These are phyloP conservation scores for Oreochromis mossambicus DNA, from an alignment of 2,797 vertebrate genomes.

Conservation along the genomic window DNA sequence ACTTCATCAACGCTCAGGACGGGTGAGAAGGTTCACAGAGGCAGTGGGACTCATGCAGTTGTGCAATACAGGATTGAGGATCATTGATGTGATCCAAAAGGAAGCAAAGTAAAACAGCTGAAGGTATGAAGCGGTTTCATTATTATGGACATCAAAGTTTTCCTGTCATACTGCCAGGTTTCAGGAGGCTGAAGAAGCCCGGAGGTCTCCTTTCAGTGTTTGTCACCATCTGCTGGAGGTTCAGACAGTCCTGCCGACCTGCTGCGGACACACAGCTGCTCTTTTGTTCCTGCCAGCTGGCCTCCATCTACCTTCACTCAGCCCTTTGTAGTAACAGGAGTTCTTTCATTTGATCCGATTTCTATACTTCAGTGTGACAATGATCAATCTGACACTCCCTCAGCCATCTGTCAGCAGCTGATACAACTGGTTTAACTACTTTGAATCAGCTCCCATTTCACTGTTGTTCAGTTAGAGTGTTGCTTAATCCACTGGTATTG, in stretches of 20 bases:
- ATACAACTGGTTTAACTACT: not conserved
- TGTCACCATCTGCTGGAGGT: not conserved
- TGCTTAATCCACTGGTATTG: not conserved
- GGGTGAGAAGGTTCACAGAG: not conserved
- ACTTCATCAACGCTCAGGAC: not conserved
- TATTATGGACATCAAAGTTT: not conserved
- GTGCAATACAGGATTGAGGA: not conserved
- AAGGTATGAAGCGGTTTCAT: not conserved
- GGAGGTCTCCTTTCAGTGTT: not conserved
- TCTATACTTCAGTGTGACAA: not conserved
- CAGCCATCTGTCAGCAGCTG: not conserved
- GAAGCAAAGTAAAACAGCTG: not conserved
- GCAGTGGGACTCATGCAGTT: not conserved
- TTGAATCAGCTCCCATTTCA: not conserved
- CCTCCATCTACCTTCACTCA: not conserved
- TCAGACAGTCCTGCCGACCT: conserved; percentile 39
- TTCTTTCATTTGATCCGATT: not conserved
- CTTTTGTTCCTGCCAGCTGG: conserved; percentile 61
- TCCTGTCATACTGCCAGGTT: not conserved
- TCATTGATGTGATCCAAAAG: not conserved
- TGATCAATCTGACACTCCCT: not conserved
- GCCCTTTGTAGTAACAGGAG: not conserved
- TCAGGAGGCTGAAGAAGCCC: not conserved
- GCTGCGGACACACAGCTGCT: conserved; percentile 67
- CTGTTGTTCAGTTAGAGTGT: not conserved